Evolutionary conservation across 2,888 invertebrate genomes (phyloP), one percentile per base, ranked within the genome.

Genomic region (Caenorhabditis plicata): DNA sequence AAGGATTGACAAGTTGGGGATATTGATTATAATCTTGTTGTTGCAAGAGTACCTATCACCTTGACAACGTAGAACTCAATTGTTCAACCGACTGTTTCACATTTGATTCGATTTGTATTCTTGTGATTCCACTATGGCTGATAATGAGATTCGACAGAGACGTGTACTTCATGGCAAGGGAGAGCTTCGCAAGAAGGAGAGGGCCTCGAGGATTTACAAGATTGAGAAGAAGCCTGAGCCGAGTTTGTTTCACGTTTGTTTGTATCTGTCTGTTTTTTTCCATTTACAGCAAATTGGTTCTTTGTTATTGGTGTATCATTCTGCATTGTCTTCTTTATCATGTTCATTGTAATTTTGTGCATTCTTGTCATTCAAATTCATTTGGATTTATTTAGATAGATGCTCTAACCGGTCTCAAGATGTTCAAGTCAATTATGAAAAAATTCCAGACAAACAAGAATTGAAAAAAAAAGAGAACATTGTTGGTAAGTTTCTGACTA

Each of bases 81-180:
- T n/a, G n/a, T n/a, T n/a, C n/a, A n/a, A n/a, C n/a, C n/a, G n/a
- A n/a, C n/a, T n/a, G n/a, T n/a, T n/a, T n/a, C n/a, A n/a, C n/a
- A n/a, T n/a, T n/a, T n/a, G n/a, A n/a, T n/a, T n/a, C n/a, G n/a
- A n/a, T n/a, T n/a, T n/a, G n/a, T n/a, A n/a, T 35, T 15, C 35
- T 17, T 9, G 2, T 31, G 9, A 35, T 17, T 27, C 19, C 26
- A 7, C 35, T 5, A 60, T 60, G 60, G 60, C 53, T 23, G 53
- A 60, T 44, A 42, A 50, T n/a, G 58, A 60, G 29, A 35, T 61
- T 29, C 48, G 54, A 19, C 47, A 47, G 44, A 46, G 61, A 17
- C 47, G 51, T 22, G 31, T 35, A n/a, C 46, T 41, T 23, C 40
- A 43, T 39, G 52, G 44, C 29, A 19, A 15, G 7, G 39, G 23